phyloP scores from a whole-genome alignment of 2,113 vertebrate genomes.

The Muntiacus muntjak region DNA sequence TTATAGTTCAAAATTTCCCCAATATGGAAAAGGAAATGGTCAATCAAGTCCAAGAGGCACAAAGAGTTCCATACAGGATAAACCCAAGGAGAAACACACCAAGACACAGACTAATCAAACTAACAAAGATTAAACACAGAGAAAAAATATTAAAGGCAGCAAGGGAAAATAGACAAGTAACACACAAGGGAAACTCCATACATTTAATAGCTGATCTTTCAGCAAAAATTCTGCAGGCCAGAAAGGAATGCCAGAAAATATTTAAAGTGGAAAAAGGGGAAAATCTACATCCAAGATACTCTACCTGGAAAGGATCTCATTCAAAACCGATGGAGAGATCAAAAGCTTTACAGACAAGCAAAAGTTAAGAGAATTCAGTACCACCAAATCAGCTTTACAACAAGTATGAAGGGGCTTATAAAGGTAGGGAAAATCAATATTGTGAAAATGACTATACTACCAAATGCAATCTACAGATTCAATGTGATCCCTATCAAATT shows the following conservation, averaged over 20 bases:
- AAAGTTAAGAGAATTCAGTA: not conserved
- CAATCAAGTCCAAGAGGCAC: not conserved
- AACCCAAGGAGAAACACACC: not conserved
- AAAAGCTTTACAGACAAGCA: not conserved
- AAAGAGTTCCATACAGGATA: not conserved
- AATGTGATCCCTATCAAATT: not conserved
- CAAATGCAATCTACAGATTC: not conserved
- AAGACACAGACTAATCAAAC: not conserved
- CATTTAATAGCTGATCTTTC: not conserved
- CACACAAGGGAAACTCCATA: not conserved
- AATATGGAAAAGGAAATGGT: not conserved
- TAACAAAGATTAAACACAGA: not conserved
- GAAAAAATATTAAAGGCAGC: not conserved
- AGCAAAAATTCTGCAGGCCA: not conserved
- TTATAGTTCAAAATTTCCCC: not conserved
- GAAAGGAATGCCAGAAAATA: not conserved
- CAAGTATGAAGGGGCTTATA: not conserved
- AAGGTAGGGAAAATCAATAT: not conserved
- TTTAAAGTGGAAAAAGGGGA: not conserved
- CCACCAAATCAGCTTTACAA: not conserved
- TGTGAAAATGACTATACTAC: not conserved
- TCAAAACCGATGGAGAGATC: not conserved
- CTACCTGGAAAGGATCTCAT: not conserved
- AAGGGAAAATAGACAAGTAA: not conserved
- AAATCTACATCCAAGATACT: not conserved